A percentile compares a stretch with the other conserved stretches of the same genome.
phyloP scores from a whole-genome alignment of 2,888 invertebrate species.

The Cheilosia vernalis region DNA sequence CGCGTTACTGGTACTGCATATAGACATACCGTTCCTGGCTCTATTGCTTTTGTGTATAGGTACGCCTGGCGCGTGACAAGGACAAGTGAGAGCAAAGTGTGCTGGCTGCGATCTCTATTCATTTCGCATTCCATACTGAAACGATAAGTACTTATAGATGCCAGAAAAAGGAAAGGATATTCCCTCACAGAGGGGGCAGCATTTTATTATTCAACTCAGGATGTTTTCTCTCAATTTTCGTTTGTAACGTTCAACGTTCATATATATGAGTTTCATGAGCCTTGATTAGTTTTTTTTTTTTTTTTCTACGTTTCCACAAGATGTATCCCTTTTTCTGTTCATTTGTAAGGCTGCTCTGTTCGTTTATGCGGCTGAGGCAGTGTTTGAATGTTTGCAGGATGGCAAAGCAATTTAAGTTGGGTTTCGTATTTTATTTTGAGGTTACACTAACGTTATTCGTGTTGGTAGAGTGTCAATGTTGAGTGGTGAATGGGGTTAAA shows the following conservation, averaged over 20 bases:
- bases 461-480: conserved; percentile 14
- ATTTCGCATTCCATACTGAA: conserved; percentile 61
- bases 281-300: conserved; percentile 56
- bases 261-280: conserved; percentile 44
- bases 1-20: background rate
- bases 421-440: conserved; percentile 1
- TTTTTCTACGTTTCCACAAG: conserved; percentile 24
- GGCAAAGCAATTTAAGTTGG: conserved; percentile 10
- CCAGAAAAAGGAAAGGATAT: conserved; percentile 22
- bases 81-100: conserved; percentile 21
- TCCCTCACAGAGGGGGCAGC: background rate
- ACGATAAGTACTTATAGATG: conserved; percentile 61
- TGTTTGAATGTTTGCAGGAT: conserved; percentile 17
- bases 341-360: background rate
- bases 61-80: conserved; percentile 57
- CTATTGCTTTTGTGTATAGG: conserved; percentile 32
- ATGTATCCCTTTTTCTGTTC: background rate
- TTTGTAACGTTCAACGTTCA: conserved; percentile 26
- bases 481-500: conserved; percentile 17
- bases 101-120: conserved; percentile 54
- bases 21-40: background rate
- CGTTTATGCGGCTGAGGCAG: conserved; percentile 2
- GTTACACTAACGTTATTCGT: conserved; percentile 15
- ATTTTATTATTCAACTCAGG: conserved; percentile 66
- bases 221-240: conserved; percentile 16